These are phyloP conservation scores for Heterocephalus glaber DNA, from an alignment of 2,113 vertebrate species.

Conservation along the genomic window DNA sequence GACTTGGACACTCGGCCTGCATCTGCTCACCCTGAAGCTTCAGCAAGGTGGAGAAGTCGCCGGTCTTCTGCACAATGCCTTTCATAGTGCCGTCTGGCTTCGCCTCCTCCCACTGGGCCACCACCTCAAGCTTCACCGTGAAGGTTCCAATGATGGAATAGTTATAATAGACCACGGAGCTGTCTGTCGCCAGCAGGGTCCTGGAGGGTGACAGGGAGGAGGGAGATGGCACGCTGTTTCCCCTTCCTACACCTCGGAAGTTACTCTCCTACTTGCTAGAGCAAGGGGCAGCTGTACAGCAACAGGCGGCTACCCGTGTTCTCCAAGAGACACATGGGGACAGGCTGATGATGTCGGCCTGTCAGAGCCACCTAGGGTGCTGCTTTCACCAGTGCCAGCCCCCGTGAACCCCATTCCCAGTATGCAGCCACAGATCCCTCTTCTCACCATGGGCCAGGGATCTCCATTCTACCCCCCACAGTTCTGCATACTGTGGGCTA, in stretches of 20 bases:
- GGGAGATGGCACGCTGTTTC: background rate
- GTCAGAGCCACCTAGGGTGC: background rate
- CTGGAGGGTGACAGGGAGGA: slow-evolving; percentile 74
- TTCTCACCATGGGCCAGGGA: background rate
- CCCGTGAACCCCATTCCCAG: background rate
- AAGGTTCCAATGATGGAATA: slow-evolving; percentile 86
- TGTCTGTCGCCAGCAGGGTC: slow-evolving; percentile 86
- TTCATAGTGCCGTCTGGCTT: background rate
- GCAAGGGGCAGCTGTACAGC: background rate
- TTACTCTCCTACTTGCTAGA: background rate
- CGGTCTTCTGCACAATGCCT: slow-evolving; percentile 81
- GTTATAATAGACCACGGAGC: slow-evolving; percentile 86
- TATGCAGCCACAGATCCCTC: background rate
- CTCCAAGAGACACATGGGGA: background rate
- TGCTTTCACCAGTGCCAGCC: background rate
- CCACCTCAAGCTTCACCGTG: slow-evolving; percentile 86
- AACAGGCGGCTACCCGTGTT: background rate
- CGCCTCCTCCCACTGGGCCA: slow-evolving; percentile 81
- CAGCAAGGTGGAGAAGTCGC: slow-evolving; percentile 85
- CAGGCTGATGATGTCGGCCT: background rate
- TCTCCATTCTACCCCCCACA: background rate
- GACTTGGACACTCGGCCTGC: fast-evolving
- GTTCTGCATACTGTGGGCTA: background rate
- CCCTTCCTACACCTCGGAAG: background rate
- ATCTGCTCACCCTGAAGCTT: slow-evolving; percentile 82